Percentiles rank a stretch among this genome's conserved stretches.
Conservation (phyloP, 1,140 invertebrate genomes). For the Monochamus saltuarius region DNA sequence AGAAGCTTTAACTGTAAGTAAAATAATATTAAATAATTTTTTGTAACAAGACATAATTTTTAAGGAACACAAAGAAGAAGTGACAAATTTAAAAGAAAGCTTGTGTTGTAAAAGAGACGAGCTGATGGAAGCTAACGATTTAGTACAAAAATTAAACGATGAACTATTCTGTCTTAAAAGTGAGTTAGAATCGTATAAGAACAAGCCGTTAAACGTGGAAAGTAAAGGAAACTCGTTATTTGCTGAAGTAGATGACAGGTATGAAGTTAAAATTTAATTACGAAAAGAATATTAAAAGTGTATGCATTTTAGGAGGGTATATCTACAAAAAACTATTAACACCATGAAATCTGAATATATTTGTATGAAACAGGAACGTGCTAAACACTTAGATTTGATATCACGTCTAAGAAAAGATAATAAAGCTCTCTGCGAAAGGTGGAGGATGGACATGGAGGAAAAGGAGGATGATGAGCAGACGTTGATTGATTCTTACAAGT, state of each 20-base stretch:
- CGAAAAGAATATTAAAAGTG: background rate
- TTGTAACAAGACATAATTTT: background rate
- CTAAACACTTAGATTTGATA: background rate
- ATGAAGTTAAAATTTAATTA: constrained; percentile 6
- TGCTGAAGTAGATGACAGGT: constrained; percentile 45
- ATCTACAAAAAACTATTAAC: constrained; percentile 28
- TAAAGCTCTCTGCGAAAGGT: background rate
- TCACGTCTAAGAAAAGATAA: constrained; percentile 2
- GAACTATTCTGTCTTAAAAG: constrained; percentile 28
- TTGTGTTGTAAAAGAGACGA: constrained; percentile 31
- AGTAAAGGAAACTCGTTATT: constrained; percentile 45
- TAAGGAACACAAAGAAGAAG: constrained; percentile 26
- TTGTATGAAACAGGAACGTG: constrained; percentile 3
- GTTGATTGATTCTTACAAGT: background rate
- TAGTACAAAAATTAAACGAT: constrained; percentile 36
- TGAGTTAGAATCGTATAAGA: constrained; percentile 37
- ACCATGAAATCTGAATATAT: constrained; percentile 12
- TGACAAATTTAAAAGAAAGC: constrained; percentile 26
- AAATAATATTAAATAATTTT: constrained; percentile 2
- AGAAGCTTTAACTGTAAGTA: constrained; percentile 8
- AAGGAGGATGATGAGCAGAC: constrained; percentile 4
- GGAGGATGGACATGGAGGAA: constrained; percentile 8
- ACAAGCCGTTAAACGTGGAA: constrained; percentile 30
- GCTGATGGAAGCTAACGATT: constrained; percentile 26
- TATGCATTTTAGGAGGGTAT: constrained; percentile 21